These are phyloP conservation scores for Vanessa atalanta DNA, from an alignment of 1,140 invertebrate genomes.

Conservation along the genomic window DNA sequence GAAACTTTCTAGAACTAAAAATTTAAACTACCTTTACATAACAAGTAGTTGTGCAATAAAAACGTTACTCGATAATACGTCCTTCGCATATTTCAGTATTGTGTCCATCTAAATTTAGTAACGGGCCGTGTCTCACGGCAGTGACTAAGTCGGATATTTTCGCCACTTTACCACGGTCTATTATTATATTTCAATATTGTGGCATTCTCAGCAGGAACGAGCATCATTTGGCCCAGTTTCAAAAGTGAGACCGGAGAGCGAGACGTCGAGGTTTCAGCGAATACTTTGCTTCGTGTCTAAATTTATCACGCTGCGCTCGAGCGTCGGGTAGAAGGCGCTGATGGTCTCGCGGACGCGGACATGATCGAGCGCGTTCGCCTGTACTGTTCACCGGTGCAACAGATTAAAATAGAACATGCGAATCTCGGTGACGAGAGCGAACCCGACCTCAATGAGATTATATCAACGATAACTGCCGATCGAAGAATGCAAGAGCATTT, in stretches of 20 bases:
- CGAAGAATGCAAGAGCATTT: neutral
- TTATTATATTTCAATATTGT: slow-evolving; percentile 79
- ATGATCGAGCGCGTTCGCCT: slow-evolving; percentile 19
- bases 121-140: slow-evolving; percentile 54
- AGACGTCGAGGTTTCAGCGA: slow-evolving; percentile 74
- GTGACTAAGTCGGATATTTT: slow-evolving; percentile 76
- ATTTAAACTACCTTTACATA: slow-evolving; percentile 17
- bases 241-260: slow-evolving; percentile 73
- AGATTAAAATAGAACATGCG: slow-evolving; percentile 57
- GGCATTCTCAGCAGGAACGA: slow-evolving; percentile 73
- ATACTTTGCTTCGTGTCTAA: slow-evolving; percentile 71
- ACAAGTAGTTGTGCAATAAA: slow-evolving; percentile 46
- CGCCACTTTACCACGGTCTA: slow-evolving; percentile 67
- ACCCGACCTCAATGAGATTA: slow-evolving; percentile 27
- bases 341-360: slow-evolving; percentile 32
- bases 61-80: slow-evolving; percentile 46
- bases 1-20: neutral
- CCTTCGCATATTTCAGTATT: slow-evolving; percentile 73
- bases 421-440: slow-evolving; percentile 35
- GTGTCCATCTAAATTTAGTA: slow-evolving; percentile 65
- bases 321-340: slow-evolving; percentile 19
- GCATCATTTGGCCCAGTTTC: slow-evolving; percentile 79
- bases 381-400: slow-evolving; percentile 23
- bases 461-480: neutral
- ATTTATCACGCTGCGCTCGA: slow-evolving; percentile 58